Conservation (phyloP, 2,113 vertebrate genomes). For the Lepisosteus osseus region DNA sequence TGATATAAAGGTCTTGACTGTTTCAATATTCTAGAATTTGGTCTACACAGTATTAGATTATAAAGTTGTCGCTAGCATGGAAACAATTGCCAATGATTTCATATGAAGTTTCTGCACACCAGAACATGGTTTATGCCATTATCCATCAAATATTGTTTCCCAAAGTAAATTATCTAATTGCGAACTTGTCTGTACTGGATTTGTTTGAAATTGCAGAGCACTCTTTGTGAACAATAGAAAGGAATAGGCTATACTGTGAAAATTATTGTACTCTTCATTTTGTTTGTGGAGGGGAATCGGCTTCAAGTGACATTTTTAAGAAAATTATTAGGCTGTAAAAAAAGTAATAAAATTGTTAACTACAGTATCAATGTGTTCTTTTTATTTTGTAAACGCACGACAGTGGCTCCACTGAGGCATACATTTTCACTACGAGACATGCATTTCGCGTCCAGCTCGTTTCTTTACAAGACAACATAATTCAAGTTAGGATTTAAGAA, state of each 20-base stretch:
- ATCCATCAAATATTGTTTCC: neutral
- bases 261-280: slow-evolving; percentile 62
- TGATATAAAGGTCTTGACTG: too few relatives aligned
- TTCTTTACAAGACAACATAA: too few relatives aligned
- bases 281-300: slow-evolving; percentile 49
- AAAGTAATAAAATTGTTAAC: slow-evolving; percentile 59
- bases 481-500: too few relatives aligned
- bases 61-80: too few relatives aligned
- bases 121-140: neutral
- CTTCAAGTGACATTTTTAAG: slow-evolving; percentile 64
- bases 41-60: too few relatives aligned
- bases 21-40: too few relatives aligned
- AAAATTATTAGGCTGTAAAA: slow-evolving; percentile 69
- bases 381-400: neutral
- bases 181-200: neutral
- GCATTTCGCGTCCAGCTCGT: too few relatives aligned
- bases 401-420: too few relatives aligned
- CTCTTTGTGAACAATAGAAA: slow-evolving; percentile 43
- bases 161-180: neutral
- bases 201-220: neutral
- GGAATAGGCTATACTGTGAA: slow-evolving; percentile 65
- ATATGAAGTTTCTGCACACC: neutral
- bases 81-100: too few relatives aligned
- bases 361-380: neutral
- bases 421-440: too few relatives aligned